Conservation (phyloP, 2,113 vertebrate species). For the Muntiacus reevesi region DNA sequence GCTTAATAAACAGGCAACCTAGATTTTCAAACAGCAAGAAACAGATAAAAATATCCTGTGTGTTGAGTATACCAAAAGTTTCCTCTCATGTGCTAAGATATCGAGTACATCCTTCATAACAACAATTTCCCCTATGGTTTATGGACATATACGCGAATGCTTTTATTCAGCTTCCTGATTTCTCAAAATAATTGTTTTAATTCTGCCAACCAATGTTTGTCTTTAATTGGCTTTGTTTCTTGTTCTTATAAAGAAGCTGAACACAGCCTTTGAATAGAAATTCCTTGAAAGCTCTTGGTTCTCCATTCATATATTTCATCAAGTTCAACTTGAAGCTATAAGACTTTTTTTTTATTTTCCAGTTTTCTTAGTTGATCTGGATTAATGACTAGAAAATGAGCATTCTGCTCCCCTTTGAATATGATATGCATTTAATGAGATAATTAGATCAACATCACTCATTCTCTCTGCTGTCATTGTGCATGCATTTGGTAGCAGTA, state of each 20-base stretch:
- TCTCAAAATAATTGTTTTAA: neutral
- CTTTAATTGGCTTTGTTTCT: neutral
- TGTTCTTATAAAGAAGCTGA: neutral
- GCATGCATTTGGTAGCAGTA: neutral
- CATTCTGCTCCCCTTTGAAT: neutral
- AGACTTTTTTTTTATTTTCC: neutral
- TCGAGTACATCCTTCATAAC: neutral
- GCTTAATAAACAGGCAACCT: neutral
- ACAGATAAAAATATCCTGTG: neutral
- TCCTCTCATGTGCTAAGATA: neutral
- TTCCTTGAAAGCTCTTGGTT: neutral
- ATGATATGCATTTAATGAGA: neutral
- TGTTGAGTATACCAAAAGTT: neutral
- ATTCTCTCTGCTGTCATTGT: neutral
- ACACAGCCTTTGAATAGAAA: neutral
- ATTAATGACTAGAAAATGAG: constrained; percentile 28
- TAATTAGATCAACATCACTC: constrained; percentile 30
- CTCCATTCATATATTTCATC: neutral
- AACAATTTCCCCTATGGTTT: neutral
- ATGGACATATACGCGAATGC: neutral
- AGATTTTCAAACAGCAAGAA: neutral
- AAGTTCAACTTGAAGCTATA: neutral
- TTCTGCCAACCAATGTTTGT: neutral
- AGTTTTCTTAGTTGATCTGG: neutral
- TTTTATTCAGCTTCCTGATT: neutral